These are phyloP conservation scores for Murina feae DNA, from an alignment of 2,113 vertebrate genomes.

Conservation along the genomic window DNA sequence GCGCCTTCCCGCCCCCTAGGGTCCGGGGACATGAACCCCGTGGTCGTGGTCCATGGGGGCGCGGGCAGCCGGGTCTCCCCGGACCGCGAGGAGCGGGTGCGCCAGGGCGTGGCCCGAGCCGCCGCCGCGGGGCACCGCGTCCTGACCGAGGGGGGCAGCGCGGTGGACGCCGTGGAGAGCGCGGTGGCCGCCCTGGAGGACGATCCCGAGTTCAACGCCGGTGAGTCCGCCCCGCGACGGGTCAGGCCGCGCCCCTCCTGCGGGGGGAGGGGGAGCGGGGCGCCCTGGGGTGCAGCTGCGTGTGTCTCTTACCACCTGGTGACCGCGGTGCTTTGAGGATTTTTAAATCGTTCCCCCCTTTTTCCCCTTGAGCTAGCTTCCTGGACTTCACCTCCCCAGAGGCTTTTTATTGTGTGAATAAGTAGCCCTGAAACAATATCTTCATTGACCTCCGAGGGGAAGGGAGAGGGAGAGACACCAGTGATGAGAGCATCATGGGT, in stretches of 20 bases:
- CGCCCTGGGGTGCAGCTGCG: no score
- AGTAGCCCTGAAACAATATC: no score
- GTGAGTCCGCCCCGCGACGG: not conserved
- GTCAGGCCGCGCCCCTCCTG: no score
- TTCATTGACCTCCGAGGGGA: not conserved
- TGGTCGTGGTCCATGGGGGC: not conserved
- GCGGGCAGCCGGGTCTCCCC: not conserved
- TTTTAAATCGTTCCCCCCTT: not conserved
- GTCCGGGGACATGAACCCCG: not conserved
- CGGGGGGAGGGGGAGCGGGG: fast-evolving
- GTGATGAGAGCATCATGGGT: no score
- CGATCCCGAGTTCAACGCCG: not conserved
- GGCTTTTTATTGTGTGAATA: no score
- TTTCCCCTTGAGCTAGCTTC: not conserved
- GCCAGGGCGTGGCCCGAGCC: no score
- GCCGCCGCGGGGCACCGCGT: not conserved
- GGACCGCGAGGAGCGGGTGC: not conserved
- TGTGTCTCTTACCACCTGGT: no score
- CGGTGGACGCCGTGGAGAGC: not conserved
- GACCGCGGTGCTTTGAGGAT: no score
- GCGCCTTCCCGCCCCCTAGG: no score
- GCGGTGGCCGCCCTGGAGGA: not conserved
- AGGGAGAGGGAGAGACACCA: no score
- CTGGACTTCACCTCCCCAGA: not conserved
- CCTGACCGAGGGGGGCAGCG: not conserved